Percentiles rank a stretch among this genome's conserved stretches.
phyloP scores from a whole-genome alignment of 64 coral and sea anemone genomes.

The Montipora foliosa region DNA sequence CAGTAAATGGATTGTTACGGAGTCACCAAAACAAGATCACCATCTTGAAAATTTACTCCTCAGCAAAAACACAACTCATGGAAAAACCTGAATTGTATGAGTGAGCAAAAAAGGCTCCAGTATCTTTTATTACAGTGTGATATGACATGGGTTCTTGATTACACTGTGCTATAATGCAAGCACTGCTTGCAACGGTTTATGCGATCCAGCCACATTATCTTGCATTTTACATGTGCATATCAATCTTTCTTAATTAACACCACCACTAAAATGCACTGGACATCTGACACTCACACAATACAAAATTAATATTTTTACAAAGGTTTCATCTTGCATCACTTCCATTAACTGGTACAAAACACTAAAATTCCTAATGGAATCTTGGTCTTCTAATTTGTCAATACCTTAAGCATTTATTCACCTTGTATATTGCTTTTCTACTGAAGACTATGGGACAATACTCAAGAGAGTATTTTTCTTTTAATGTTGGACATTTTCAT shows the following conservation, averaged over 20 bases:
- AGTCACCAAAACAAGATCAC: no score
- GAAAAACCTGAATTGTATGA: no score
- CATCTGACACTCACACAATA: neutral
- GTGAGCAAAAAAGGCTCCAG: neutral
- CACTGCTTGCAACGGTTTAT: constrained; percentile 34
- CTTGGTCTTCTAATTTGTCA: no score
- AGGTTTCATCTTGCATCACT: neutral
- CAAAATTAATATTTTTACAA: neutral
- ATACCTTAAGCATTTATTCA: no score
- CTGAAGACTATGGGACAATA: no score
- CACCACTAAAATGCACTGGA: neutral
- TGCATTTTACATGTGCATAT: constrained; percentile 9
- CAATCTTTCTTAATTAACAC: neutral
- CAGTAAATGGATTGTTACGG: no score
- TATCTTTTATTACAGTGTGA: neutral
- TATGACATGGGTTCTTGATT: neutral
- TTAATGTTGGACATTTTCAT: no score
- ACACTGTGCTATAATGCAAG: neutral
- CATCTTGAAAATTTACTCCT: no score
- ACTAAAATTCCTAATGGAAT: neutral
- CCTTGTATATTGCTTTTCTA: no score
- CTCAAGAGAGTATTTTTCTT: no score
- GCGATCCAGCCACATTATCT: constrained; percentile 40
- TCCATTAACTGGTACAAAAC: neutral
- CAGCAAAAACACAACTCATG: no score